These are phyloP conservation scores for Chromoteleia sp. DNA, from an alignment of 2,888 invertebrate species.

Conservation along the genomic window DNA sequence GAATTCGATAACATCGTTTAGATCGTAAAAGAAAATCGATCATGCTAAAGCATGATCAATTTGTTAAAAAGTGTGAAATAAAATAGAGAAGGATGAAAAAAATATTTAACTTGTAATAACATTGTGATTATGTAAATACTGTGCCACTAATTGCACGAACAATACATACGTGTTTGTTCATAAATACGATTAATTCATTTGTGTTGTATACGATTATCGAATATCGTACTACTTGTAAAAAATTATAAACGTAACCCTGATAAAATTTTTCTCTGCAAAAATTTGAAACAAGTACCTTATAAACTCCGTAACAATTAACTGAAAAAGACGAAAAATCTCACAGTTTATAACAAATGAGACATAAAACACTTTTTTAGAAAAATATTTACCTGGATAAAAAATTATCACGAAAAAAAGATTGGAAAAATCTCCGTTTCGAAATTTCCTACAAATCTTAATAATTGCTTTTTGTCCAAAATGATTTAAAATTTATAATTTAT, in stretches of 20 bases:
- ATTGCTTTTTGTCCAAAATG: too few relatives aligned
- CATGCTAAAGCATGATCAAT: constrained; percentile 1
- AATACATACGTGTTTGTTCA: constrained; percentile 53
- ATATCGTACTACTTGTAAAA: constrained; percentile 28
- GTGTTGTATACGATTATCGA: constrained; percentile 42
- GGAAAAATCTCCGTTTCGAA: too few relatives aligned
- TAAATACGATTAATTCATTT: constrained; percentile 60
- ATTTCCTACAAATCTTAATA: too few relatives aligned
- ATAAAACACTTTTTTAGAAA: too few relatives aligned
- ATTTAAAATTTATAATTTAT: too few relatives aligned
- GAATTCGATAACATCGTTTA: constrained; percentile 51
- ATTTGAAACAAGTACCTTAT: background rate
- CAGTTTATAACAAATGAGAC: too few relatives aligned
- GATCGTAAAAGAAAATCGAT: constrained; percentile 22
- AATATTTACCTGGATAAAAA: too few relatives aligned
- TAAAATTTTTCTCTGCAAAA: background rate
- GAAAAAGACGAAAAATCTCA: too few relatives aligned
- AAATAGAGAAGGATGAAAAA: background rate
- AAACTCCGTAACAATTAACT: too few relatives aligned
- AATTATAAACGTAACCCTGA: constrained; percentile 17
- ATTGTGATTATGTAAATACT: constrained; percentile 53
- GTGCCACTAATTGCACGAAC: constrained; percentile 60
- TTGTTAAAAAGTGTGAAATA: constrained; percentile 8
- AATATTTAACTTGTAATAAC: constrained; percentile 23
- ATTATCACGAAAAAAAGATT: too few relatives aligned